Evolutionary conservation across 2,113 vertebrate genomes (phyloP), one percentile per base, ranked within the genome.

Genomic region (Hemichromis elongatus): DNA sequence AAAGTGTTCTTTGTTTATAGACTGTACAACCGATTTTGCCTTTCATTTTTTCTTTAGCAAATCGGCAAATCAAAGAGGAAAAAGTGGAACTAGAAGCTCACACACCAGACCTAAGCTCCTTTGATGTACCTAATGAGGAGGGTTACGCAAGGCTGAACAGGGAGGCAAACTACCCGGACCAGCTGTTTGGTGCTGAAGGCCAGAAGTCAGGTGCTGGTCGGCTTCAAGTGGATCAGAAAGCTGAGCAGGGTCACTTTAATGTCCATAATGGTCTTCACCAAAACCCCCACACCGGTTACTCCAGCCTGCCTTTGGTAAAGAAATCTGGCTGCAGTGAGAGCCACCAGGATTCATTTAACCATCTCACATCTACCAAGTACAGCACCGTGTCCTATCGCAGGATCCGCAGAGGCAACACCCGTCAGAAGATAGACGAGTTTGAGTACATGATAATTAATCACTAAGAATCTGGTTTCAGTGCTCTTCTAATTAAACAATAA

Each of bases 321-420:
- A 96, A 77, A 79, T 90, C 83, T 9, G 4, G 70, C 37, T 73
- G 77, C 5, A 91, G 63, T 5, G 8, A 75, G 26, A 75, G 26
- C 26, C 89, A 90, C 5, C 96, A 94, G 11, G 96, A 95, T 63
- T 95, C 95, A 42, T 96, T 97, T 82, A 95, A 97, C 93, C 95
- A 96, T 88, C 96, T 96, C 93, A 94, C 92, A 77, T 96, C 96
- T 3, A 96, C 97, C 85, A 96, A 96, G 80, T 99, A 98, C 92
- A 97, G 97, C 86, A 99, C 98, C 1, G 96, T 98, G 92, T 99
- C 98, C 70, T 99, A 99, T 89, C 95, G 98, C 63, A 98, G 96
- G 95, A 99, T 99, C 86, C 95, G 96, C 26, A 97, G 97, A 94
- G 98, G 98, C 81, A 99, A 98, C 94, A 99, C 98, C 42, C 98